Conservation (phyloP, 2,113 vertebrate genomes). For the Pedetes capensis region DNA sequence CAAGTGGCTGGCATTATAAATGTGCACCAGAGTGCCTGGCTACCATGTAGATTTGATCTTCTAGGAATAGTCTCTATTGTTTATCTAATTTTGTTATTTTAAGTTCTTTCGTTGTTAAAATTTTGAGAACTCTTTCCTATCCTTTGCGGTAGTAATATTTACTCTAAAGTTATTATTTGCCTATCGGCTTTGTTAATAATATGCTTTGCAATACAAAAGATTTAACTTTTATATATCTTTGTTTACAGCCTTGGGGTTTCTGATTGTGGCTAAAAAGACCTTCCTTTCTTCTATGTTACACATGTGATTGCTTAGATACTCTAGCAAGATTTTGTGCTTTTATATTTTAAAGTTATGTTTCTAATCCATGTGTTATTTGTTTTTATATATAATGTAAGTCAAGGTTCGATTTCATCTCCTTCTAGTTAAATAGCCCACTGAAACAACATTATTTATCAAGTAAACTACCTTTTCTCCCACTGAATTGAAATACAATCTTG, state of each 20-base stretch:
- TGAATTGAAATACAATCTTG: not conserved
- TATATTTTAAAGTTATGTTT: not conserved
- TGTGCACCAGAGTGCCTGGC: too few species aligned
- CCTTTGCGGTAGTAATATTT: not conserved
- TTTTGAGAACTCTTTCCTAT: not conserved
- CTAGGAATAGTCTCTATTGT: not conserved
- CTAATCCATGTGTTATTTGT: not conserved
- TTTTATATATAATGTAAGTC: constrained; percentile 9
- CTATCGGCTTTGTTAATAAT: not conserved
- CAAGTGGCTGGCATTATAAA: too few species aligned
- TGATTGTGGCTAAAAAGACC: not conserved
- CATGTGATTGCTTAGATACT: not conserved
- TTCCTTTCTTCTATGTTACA: constrained; percentile 1
- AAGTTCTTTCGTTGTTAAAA: not conserved
- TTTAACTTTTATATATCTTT: constrained; percentile 8
- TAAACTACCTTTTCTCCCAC: not conserved
- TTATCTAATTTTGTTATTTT: not conserved
- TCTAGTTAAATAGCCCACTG: not conserved
- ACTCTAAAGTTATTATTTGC: not conserved
- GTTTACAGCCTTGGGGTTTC: not conserved
- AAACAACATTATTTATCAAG: not conserved
- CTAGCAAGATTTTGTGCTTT: not conserved
- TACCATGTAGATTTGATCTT: not conserved
- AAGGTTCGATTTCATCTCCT: constrained; percentile 21
- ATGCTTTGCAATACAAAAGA: not conserved